These are phyloP conservation scores for Rosalia funebris DNA, from an alignment of 2,888 invertebrate genomes.

Conservation along the genomic window DNA sequence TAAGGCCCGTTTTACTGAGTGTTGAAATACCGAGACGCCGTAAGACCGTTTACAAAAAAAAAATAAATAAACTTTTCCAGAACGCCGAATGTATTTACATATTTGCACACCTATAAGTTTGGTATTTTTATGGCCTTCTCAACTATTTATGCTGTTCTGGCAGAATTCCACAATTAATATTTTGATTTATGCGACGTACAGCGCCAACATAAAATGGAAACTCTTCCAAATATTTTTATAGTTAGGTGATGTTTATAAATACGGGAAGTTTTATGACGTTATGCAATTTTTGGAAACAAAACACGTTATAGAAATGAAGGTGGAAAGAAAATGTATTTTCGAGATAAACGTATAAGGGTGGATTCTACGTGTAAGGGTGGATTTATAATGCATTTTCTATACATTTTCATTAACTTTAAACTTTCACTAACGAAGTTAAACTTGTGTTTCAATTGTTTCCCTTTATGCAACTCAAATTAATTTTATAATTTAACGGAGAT, in stretches of 20 bases:
- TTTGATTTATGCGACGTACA: slow-evolving; percentile 24
- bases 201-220: slow-evolving; percentile 13
- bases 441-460: too few relatives aligned
- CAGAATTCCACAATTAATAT: slow-evolving; percentile 28
- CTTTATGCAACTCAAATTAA: too few relatives aligned
- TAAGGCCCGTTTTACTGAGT: too few relatives aligned
- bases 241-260: slow-evolving; percentile 39
- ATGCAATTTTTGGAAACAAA: slow-evolving; percentile 38
- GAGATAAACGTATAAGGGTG: too few relatives aligned
- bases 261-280: slow-evolving; percentile 49
- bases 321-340: background rate
- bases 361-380: too few relatives aligned
- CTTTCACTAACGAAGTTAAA: too few relatives aligned
- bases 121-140: slow-evolving; percentile 18
- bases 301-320: background rate
- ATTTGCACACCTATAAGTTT: slow-evolving; percentile 11
- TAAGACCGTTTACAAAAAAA: background rate
- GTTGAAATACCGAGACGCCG: too few relatives aligned
- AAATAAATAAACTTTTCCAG: background rate
- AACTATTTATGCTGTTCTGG: slow-evolving; percentile 25
- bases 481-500: too few relatives aligned
- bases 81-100: slow-evolving; percentile 16
- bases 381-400: too few relatives aligned
- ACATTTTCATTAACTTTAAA: too few relatives aligned
- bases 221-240: slow-evolving; percentile 15